phyloP scores from a whole-genome alignment of 1,140 invertebrate genomes.

The Sinonovacula constricta region DNA sequence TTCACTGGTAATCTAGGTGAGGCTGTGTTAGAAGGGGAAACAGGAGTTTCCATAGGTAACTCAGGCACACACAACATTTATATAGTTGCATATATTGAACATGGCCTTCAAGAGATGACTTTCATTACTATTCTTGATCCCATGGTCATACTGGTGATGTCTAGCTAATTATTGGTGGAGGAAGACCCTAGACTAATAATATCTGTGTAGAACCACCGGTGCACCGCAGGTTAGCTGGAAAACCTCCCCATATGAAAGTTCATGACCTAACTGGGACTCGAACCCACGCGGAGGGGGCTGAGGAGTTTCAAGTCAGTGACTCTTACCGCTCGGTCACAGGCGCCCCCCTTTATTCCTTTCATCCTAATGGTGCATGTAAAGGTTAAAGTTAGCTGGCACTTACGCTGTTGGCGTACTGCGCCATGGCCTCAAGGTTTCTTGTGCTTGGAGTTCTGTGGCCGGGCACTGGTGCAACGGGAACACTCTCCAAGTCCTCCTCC shows the following conservation, averaged over 20 bases:
- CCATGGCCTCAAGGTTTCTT: constrained; percentile 25
- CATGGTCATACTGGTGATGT: not conserved
- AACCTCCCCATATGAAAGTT: no score
- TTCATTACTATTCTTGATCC: not conserved
- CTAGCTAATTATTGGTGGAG: no score
- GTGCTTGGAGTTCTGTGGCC: constrained; percentile 31
- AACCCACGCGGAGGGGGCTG: no score
- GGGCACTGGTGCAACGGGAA: constrained; percentile 34
- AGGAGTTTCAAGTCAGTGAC: no score
- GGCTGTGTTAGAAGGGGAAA: no score
- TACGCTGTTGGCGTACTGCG: constrained; percentile 10
- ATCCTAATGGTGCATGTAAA: not conserved
- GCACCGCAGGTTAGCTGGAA: no score
- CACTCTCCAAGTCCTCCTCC: constrained; percentile 22
- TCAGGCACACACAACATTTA: not conserved
- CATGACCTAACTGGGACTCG: no score
- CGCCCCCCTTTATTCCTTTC: not conserved
- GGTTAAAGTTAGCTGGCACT: not conserved
- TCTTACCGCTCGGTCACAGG: no score
- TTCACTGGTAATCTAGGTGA: no score
- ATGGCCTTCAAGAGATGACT: not conserved
- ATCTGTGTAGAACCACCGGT: no score
- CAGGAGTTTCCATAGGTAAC: no score
- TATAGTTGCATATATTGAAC: not conserved
- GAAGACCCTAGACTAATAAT: no score